Evolutionary conservation across 2,888 invertebrate species (phyloP), one percentile per base, ranked within the genome.

Genomic region (Nowickia ferox): DNA sequence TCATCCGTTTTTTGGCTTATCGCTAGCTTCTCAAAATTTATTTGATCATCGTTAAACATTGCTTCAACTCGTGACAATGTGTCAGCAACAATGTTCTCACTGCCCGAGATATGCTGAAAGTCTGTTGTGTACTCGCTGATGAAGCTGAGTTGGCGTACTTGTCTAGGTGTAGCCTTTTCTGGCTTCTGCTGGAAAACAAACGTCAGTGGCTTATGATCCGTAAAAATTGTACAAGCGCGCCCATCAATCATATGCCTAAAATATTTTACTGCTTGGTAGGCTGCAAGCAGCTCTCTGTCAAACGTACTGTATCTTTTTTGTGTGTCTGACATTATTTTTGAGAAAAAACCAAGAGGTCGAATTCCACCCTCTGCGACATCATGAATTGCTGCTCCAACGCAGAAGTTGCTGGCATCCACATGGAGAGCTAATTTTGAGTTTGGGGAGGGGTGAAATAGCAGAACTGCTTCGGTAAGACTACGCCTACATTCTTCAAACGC

Each of bases 401-500:
- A 80, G 13, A 84, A 85, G 59, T 87, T 79, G 40, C 82, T 84
- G 78, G n/a, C n/a, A n/a, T n/a, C n/a, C n/a, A n/a, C n/a, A n/a
- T n/a, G n/a, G n/a, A n/a, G n/a, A n/a, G n/a, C 53, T 2, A 87
- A 59, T 38, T 87, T 78, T 13, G 83, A 80, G 40, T 83, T 79
- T 65, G 80, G 71, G 8, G 69, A 66, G 11, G 83, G 87, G 40
- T 85, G 77, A 13, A 57, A 59, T 13, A 85, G 42, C 30, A 53
- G 17, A 40, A 69, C 61, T 19, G 71, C 80, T n/a, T 87, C 46
- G 3, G 59, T 83, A 13, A 57, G 22, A 19, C 22, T 44, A 2
- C 42, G 8, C 59, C 84, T 87, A 48, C 83, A 87, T 75, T 85
- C 74, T 8, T 81, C 65, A 71, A 87, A 86, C 48, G 87, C 87